Percentiles rank a stretch among this genome's conserved stretches.
Conservation (phyloP, 2,797 vertebrate species). For the Lepilemur ruficaudatus region DNA sequence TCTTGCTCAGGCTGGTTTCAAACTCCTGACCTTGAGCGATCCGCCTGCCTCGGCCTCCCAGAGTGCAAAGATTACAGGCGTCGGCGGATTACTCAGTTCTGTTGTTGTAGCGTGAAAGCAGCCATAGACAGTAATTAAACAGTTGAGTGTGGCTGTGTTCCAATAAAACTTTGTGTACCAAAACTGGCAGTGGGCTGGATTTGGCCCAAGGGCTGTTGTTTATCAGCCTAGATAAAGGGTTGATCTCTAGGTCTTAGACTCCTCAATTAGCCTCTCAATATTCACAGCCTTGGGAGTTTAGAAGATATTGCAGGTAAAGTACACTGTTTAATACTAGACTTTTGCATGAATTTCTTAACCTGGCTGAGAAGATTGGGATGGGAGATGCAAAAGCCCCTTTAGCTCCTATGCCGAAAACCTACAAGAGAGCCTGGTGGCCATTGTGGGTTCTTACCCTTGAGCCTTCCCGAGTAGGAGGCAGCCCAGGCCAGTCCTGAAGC, state of each 20-base stretch:
- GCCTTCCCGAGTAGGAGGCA: background rate
- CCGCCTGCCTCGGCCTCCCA: no score
- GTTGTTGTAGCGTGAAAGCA: background rate
- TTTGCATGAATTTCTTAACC: background rate
- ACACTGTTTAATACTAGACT: background rate
- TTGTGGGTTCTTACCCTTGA: background rate
- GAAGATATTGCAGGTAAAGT: background rate
- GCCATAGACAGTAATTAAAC: background rate
- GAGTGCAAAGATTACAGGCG: no score
- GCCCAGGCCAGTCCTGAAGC: background rate
- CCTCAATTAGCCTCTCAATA: background rate
- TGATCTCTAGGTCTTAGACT: background rate
- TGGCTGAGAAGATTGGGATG: background rate
- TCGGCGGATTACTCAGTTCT: background rate
- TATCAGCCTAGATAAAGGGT: background rate
- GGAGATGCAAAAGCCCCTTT: background rate
- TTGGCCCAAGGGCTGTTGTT: background rate
- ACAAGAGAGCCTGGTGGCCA: background rate
- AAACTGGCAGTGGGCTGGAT: background rate
- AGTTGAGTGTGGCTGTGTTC: background rate
- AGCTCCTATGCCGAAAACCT: background rate
- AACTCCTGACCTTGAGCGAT: no score
- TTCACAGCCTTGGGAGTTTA: background rate
- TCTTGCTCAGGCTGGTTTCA: no score
- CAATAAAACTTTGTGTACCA: background rate